Conservation (phyloP, 2,888 invertebrate species). For the Melanostoma mellinum region DNA sequence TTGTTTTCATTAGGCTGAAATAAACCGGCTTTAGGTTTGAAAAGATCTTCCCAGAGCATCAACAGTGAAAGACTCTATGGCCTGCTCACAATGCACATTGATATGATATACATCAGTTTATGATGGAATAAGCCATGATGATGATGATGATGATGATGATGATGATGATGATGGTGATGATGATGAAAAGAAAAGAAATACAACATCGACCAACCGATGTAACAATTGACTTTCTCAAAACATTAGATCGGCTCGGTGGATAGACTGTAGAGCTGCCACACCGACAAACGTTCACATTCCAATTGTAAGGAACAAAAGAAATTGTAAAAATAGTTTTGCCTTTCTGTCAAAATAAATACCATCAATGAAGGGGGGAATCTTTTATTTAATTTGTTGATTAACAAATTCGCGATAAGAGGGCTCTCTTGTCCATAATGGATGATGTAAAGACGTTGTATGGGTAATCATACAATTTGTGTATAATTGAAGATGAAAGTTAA, state of each 20-base stretch:
- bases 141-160: constrained; percentile 24
- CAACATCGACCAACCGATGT: constrained; percentile 23
- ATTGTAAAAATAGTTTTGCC: not conserved
- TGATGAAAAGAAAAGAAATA: constrained; percentile 21
- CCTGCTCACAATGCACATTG: constrained; percentile 42
- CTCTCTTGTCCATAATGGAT: constrained; percentile 6
- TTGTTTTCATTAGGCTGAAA: constrained; percentile 40
- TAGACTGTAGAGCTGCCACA: not conserved
- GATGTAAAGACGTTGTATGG: constrained; percentile 32
- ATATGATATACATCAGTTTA: constrained; percentile 30
- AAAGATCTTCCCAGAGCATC: constrained; percentile 8
- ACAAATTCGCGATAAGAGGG: constrained; percentile 33
- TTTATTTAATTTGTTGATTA: constrained; percentile 7
- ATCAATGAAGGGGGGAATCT: constrained; percentile 21
- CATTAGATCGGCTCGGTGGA: constrained; percentile 19
- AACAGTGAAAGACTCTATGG: not conserved
- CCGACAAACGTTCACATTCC: constrained; percentile 29
- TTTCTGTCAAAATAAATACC: constrained; percentile 35
- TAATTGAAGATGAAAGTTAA: constrained; percentile 59
- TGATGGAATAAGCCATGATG: constrained; percentile 24
- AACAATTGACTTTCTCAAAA: constrained; percentile 67
- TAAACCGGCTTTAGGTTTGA: constrained; percentile 4
- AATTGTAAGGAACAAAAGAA: constrained; percentile 9
- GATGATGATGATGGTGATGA: constrained; percentile 8
- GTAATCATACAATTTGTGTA: constrained; percentile 40